Base-by-base conservation (phyloP, 2,113 vertebrate genomes). In the Sceloporus tristichus region DNA sequence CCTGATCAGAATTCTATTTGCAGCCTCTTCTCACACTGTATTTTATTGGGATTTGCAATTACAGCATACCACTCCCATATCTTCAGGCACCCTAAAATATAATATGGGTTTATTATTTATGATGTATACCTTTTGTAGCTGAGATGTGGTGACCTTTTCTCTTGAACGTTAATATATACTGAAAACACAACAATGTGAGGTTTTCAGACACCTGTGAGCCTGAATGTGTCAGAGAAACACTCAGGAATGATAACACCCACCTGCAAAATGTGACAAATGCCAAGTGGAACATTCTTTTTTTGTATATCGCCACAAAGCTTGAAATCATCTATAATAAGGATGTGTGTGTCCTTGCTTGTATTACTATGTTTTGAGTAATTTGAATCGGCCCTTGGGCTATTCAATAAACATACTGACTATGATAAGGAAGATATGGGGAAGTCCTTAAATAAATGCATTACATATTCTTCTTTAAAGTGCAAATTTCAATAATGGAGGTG, bases 231-330 rank as follows among this genome's bases (percentile, higher is more conserved):
- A 4, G 48, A 48, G 5, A 48, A 48, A 48, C 48, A 48, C 18
- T 3, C 9, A 80, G 34, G 14, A 19, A 80, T 73, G 53, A 38
- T 9, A 16, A 71, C 19, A 48, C 23, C 70, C 3, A 62, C 29
- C n/a, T 91, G 70, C 38, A 79, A 81, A 29, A 73, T 81, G 34
- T 73, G 25, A 5, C 18, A 73, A 9, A 48, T 16, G 18, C 14
- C 53, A 91, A 62, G 3, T 0, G 0, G 7, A 1, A 14, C 68
- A 4, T 1, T 34, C 9, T 1, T 27, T 78, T 19, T 34, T 34
- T 34, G 34, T 0, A 62, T 0, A 0, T 0, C 1, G 79, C 29
- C 2, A 27, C 70, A 84, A 86, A 14, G 1, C 2, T 82, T 87
- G 23, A 3, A 0, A 34, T 85, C 78, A 77, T 78, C 6, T 53